Conservation (phyloP, 1,140 invertebrate species). For the Drosophila suzukii region DNA sequence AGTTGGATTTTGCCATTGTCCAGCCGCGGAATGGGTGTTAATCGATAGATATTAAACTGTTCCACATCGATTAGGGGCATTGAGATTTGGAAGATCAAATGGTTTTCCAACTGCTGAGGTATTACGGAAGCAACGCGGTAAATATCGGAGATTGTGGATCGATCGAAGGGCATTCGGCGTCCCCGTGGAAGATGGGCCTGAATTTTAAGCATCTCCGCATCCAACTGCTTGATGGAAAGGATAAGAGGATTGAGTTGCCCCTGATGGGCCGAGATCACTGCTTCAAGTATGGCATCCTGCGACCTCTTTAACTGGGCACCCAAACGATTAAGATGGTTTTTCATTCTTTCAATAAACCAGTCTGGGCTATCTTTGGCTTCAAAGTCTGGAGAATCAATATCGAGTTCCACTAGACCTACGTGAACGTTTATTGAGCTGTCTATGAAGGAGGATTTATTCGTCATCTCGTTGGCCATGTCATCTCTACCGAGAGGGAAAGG, state of each 20-base stretch:
- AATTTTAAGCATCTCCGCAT: not conserved
- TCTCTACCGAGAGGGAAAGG: not conserved
- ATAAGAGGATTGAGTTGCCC: not conserved
- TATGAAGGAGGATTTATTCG: not conserved
- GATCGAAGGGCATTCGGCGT: conserved; percentile 6
- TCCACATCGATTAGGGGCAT: conserved; percentile 22
- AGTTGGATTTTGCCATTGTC: conserved; percentile 7
- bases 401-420: not conserved
- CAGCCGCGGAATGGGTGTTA: conserved; percentile 26
- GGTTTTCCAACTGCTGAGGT: not conserved
- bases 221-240: conserved; percentile 12
- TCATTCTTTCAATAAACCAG: rapidly evolving
- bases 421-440: conserved; percentile 2
- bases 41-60: conserved; percentile 16
- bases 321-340: not conserved
- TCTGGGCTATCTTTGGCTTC: rapidly evolving
- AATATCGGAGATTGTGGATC: not conserved
- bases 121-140: conserved; percentile 8
- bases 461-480: not conserved
- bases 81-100: conserved; percentile 12
- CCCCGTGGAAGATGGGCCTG: conserved; percentile 1
- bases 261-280: not conserved
- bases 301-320: not conserved
- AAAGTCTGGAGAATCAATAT: not conserved
- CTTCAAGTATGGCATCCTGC: conserved; percentile 9